Percentiles rank a stretch among this genome's conserved stretches.
Evolutionary conservation across 2,797 vertebrate species (phyloP).

Genomic region (Gymnocypris eckloni): DNA sequence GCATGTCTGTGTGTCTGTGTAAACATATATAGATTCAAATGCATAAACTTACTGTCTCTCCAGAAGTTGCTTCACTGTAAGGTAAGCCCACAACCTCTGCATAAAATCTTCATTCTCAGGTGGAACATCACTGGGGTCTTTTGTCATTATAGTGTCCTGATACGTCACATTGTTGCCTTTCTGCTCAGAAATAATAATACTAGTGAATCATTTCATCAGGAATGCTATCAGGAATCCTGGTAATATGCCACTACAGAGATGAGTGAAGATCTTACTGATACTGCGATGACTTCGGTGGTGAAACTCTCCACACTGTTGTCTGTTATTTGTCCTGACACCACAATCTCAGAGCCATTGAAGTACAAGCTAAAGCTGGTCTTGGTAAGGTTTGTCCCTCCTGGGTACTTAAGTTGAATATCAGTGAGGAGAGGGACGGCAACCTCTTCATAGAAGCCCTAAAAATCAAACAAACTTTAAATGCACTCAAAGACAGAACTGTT

Average conservation of each 20-base stretch:
- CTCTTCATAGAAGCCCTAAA: slow-evolving; percentile 84
- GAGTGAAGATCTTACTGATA: slow-evolving; percentile 72
- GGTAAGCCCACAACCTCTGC: slow-evolving; percentile 82
- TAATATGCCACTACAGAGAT: no score
- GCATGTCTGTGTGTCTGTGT: no score
- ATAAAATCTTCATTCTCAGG: slow-evolving; percentile 64
- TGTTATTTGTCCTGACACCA: slow-evolving; percentile 78
- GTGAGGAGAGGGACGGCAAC: slow-evolving; percentile 81
- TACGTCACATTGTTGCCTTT: slow-evolving; percentile 61
- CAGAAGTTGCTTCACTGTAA: slow-evolving; percentile 83
- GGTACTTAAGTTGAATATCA: slow-evolving; percentile 76
- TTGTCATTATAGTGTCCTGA: slow-evolving; percentile 37
- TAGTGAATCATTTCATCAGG: background rate
- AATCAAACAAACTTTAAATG: background rate
- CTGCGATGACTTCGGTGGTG: slow-evolving; percentile 70
- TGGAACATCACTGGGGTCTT: slow-evolving; percentile 32
- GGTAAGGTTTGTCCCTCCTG: slow-evolving; percentile 75
- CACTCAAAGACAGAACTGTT: background rate
- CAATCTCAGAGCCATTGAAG: slow-evolving; percentile 84
- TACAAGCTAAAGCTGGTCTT: slow-evolving; percentile 78
- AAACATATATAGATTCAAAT: no score
- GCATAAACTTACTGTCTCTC: slow-evolving; percentile 75
- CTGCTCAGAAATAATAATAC: slow-evolving; percentile 57
- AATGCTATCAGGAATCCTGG: background rate
- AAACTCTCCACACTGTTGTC: slow-evolving; percentile 74